Evolutionary conservation across 2,888 invertebrate species (phyloP).

Genomic region (Agrotis segetum): DNA sequence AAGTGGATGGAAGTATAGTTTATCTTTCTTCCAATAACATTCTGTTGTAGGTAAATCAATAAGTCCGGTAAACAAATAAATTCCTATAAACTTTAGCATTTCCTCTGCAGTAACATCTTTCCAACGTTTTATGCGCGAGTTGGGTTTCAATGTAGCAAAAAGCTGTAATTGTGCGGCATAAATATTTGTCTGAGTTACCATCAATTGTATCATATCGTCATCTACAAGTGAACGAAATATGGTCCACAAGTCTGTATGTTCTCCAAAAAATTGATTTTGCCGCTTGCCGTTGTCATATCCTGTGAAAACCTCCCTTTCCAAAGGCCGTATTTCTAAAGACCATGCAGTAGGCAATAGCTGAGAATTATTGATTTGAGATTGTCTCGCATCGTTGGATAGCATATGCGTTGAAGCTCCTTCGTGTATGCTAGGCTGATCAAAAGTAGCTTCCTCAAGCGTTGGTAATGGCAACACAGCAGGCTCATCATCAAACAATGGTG

Average conservation of each 20-base stretch:
- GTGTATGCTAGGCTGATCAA: background rate
- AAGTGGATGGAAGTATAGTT: slow-evolving; percentile 44
- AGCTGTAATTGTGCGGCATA: background rate
- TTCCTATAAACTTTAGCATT: slow-evolving; percentile 46
- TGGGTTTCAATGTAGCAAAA: background rate
- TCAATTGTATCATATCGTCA: background rate
- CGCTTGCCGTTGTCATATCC: background rate
- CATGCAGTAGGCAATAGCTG: background rate
- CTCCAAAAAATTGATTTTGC: background rate
- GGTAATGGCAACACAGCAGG: background rate
- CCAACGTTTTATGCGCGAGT: slow-evolving; percentile 38
- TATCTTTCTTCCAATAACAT: slow-evolving; percentile 46
- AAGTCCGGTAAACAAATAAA: slow-evolving; percentile 41
- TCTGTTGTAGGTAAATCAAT: slow-evolving; percentile 37
- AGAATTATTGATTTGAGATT: background rate
- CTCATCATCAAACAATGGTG: background rate
- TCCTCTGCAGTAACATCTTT: slow-evolving; percentile 39
- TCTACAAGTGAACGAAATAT: slow-evolving; percentile 1
- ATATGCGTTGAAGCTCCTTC: background rate
- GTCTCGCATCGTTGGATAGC: background rate
- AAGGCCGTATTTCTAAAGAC: background rate
- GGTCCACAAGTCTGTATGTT: background rate
- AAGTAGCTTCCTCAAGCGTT: background rate
- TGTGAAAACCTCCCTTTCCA: background rate
- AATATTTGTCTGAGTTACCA: background rate